phyloP scores from a whole-genome alignment of 2,888 invertebrate species.

The Watsonalla cultraria region DNA sequence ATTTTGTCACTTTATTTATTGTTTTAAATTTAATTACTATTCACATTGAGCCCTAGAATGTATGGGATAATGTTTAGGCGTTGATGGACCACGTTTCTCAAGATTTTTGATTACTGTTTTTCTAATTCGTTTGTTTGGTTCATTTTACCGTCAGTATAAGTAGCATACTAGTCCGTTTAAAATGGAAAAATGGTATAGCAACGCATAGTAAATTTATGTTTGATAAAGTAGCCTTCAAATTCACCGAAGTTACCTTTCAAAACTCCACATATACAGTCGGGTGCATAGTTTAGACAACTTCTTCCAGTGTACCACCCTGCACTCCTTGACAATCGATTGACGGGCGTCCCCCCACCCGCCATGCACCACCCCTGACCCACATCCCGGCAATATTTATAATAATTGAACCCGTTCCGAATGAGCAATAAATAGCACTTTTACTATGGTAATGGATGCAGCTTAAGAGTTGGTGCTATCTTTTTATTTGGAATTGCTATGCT shows the following conservation, averaged over 20 bases:
- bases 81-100: too few relatives aligned
- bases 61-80: too few relatives aligned
- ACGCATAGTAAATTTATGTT: too few relatives aligned
- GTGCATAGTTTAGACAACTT: not conserved
- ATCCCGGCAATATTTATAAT: constrained; percentile 75
- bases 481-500: not conserved
- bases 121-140: too few relatives aligned
- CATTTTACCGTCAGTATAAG: too few relatives aligned
- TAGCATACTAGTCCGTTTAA: too few relatives aligned
- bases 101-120: too few relatives aligned
- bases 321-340: constrained; percentile 80
- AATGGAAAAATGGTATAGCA: too few relatives aligned
- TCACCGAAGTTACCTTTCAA: not conserved
- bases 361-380: constrained; percentile 59
- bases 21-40: too few relatives aligned
- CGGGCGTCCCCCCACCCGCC: constrained; percentile 55
- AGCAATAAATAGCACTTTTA: constrained; percentile 28
- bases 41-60: too few relatives aligned
- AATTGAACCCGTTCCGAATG: constrained; percentile 55
- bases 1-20: too few relatives aligned
- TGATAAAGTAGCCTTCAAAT: not conserved
- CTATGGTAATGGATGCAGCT: constrained; percentile 19
- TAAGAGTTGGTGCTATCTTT: not conserved
- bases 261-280: not conserved
- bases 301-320: constrained; percentile 33